phyloP scores from a whole-genome alignment of 2,888 invertebrate genomes.

The Archips crataeganus region DNA sequence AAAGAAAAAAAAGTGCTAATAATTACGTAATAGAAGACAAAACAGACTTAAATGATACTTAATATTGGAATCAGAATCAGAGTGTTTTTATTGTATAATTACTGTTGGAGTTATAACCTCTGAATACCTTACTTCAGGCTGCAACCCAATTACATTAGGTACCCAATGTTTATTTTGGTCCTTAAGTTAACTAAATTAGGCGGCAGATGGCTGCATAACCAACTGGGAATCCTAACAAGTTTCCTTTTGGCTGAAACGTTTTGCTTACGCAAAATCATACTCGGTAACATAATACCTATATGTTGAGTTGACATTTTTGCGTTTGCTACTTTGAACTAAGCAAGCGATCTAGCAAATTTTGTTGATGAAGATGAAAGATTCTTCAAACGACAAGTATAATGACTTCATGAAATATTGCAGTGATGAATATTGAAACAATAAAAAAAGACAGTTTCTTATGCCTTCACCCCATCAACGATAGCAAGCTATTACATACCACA shows the following conservation, averaged over 20 bases:
- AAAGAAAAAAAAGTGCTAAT: no score
- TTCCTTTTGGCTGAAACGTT: constrained; percentile 18
- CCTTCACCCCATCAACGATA: no score
- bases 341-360: no score
- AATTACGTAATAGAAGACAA: no score
- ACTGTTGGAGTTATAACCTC: not conserved
- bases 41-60: no score
- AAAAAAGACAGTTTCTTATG: no score
- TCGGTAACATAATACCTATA: not conserved
- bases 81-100: no score
- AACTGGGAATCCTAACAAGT: constrained; percentile 30
- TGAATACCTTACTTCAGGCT: not conserved
- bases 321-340: no score
- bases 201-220: constrained; percentile 1
- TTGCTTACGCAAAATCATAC: constrained; percentile 29
- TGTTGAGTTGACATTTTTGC: no score
- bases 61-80: no score
- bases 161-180: constrained; percentile 23
- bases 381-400: not conserved
- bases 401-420: not conserved
- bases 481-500: not conserved
- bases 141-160: not conserved
- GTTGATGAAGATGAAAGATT: not conserved
- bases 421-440: not conserved
- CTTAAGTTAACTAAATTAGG: constrained; percentile 24